Conservation (phyloP, 2,797 vertebrate species). For the Carduelis carduelis region DNA sequence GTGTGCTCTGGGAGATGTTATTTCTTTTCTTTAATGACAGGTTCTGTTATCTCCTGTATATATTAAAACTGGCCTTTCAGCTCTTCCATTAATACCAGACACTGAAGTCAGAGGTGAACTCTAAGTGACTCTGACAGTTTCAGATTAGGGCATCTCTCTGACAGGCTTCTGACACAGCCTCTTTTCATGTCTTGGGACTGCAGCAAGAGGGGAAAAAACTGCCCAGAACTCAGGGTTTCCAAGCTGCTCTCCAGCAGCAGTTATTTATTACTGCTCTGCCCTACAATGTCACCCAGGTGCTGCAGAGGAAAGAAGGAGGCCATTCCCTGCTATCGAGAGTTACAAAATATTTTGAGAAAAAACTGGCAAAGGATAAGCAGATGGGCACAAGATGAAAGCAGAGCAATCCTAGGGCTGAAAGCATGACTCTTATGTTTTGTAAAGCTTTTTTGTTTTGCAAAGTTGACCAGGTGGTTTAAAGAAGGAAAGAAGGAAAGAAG, state of each 20-base stretch:
- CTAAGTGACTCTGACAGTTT: not conserved
- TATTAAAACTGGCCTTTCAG: conserved; percentile 4
- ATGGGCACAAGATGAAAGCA: conserved; percentile 21
- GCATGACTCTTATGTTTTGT: not conserved
- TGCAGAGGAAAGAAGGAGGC: not conserved
- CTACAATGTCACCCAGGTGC: not conserved
- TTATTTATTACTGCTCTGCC: not conserved
- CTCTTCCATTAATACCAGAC: not conserved
- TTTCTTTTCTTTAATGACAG: not conserved
- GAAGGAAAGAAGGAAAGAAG: not conserved
- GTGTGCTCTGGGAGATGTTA: not conserved
- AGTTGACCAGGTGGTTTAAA: not conserved
- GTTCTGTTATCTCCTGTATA: not conserved
- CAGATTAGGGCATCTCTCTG: not conserved
- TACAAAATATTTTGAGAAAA: not conserved
- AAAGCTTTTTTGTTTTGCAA: not conserved
- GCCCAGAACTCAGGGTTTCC: not conserved
- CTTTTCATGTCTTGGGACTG: not conserved
- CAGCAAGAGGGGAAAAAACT: not conserved
- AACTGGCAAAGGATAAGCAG: not conserved
- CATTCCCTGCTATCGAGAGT: not conserved
- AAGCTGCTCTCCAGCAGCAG: not conserved
- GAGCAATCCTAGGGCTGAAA: not conserved
- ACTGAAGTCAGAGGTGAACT: not conserved
- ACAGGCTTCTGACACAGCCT: not conserved